These are phyloP conservation scores for Hemithea aestivaria DNA, from an alignment of 2,888 invertebrate genomes.

Conservation along the genomic window DNA sequence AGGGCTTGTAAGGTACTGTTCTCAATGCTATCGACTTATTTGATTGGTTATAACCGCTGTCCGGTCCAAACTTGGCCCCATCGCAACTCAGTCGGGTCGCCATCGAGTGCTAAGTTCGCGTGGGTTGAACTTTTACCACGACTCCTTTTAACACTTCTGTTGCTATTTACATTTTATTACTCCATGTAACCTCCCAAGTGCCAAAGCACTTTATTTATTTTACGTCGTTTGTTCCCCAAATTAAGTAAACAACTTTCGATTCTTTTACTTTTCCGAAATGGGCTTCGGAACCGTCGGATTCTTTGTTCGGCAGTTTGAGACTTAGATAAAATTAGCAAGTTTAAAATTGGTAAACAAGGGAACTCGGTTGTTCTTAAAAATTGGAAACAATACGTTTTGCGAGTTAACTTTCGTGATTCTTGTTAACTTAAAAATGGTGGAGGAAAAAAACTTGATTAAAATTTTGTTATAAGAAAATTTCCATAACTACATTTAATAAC, in stretches of 20 bases:
- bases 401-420: not conserved
- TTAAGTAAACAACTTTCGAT: slow-evolving; percentile 38
- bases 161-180: slow-evolving; percentile 69
- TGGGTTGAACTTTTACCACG: slow-evolving; percentile 58
- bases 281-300: slow-evolving; percentile 8
- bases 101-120: slow-evolving; percentile 61
- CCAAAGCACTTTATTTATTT: slow-evolving; percentile 53
- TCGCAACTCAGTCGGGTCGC: slow-evolving; percentile 36
- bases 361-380: slow-evolving; percentile 10
- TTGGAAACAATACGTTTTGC: slow-evolving; percentile 6
- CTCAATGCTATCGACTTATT: no score
- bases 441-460: no score
- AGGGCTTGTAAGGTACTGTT: no score
- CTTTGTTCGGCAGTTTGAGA: slow-evolving; percentile 11
- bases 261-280: slow-evolving; percentile 22
- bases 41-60: slow-evolving; percentile 25
- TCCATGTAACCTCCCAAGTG: slow-evolving; percentile 44
- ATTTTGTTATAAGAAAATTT: no score
- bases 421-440: no score
- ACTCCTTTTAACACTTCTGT: slow-evolving; percentile 66
- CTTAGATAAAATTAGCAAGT: slow-evolving; percentile 17
- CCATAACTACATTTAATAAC: no score
- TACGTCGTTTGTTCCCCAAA: slow-evolving; percentile 38
- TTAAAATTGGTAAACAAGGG: slow-evolving; percentile 14
- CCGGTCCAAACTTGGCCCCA: slow-evolving; percentile 13